Conservation (phyloP, 2,888 invertebrate species). For the Tachina fera region DNA sequence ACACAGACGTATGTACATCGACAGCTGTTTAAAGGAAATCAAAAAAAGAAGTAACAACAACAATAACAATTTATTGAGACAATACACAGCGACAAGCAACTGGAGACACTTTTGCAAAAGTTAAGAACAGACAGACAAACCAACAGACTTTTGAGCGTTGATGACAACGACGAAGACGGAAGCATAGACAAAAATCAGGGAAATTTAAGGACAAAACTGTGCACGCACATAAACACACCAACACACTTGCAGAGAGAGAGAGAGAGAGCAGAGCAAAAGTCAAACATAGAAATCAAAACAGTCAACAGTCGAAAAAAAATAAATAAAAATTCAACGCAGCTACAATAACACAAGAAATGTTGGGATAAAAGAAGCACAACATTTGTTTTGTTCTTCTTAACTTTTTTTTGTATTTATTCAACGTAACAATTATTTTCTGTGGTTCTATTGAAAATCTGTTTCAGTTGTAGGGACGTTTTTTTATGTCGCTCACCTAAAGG, state of each 20-base stretch:
- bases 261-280: slow-evolving; percentile 43
- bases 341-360: slow-evolving; percentile 37
- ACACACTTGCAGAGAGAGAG: not conserved
- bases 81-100: slow-evolving; percentile 4
- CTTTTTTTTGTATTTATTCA: slow-evolving; percentile 35
- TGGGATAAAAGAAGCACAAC: slow-evolving; percentile 20
- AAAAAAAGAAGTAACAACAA: slow-evolving; percentile 22
- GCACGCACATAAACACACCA: not conserved
- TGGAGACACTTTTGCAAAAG: slow-evolving; percentile 18
- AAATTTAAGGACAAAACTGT: slow-evolving; percentile 41
- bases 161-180: slow-evolving; percentile 25
- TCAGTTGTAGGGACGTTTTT: slow-evolving; percentile 14
- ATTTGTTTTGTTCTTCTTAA: slow-evolving; percentile 41
- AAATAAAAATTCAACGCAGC: slow-evolving; percentile 9
- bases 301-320: slow-evolving; percentile 20
- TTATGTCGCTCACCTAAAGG: slow-evolving; percentile 3
- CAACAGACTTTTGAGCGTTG: slow-evolving; percentile 24
- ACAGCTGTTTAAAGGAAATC: slow-evolving; percentile 31
- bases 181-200: slow-evolving; percentile 39
- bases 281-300: slow-evolving; percentile 55
- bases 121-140: slow-evolving; percentile 42
- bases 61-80: slow-evolving; percentile 12
- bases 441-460: slow-evolving; percentile 63
- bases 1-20: slow-evolving; percentile 1
- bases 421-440: slow-evolving; percentile 53